These are phyloP conservation scores for Smithornis capensis DNA, from an alignment of 2,113 vertebrate species.

Conservation along the genomic window DNA sequence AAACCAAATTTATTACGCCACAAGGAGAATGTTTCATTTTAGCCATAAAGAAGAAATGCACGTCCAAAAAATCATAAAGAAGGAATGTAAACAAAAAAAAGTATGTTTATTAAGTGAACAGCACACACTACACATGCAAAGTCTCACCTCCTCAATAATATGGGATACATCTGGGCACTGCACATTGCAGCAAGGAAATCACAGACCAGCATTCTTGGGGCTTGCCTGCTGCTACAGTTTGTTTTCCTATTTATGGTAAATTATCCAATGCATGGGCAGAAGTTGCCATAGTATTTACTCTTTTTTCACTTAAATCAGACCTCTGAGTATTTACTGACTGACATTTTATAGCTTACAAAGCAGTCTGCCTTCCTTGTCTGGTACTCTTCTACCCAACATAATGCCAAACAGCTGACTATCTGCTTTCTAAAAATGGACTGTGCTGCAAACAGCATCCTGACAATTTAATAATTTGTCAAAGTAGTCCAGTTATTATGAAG, in stretches of 20 bases:
- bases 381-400: slow-evolving; percentile 33
- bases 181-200: neutral
- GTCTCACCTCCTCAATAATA: neutral
- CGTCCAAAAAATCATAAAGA: neutral
- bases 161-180: neutral
- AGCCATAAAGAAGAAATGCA: accelerated
- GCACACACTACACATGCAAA: neutral
- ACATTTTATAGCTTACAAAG: slow-evolving; percentile 73
- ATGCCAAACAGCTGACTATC: slow-evolving; percentile 71
- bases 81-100: neutral
- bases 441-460: slow-evolving; percentile 57
- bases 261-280: slow-evolving; percentile 25
- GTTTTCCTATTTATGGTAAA: slow-evolving; percentile 51
- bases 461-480: slow-evolving; percentile 76
- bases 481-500: slow-evolving; percentile 64
- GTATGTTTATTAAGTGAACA: neutral
- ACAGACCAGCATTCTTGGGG: neutral
- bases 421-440: slow-evolving; percentile 73
- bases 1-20: neutral
- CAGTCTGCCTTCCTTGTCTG: slow-evolving; percentile 49
- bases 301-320: slow-evolving; percentile 46
- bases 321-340: slow-evolving; percentile 56
- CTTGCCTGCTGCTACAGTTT: neutral
- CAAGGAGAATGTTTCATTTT: neutral
- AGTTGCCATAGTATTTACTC: slow-evolving; percentile 56